Percentiles rank a stretch among this genome's conserved stretches.
These are phyloP conservation scores for Trematomus bernacchii DNA, from an alignment of 2,797 vertebrate species.

Conservation along the genomic window DNA sequence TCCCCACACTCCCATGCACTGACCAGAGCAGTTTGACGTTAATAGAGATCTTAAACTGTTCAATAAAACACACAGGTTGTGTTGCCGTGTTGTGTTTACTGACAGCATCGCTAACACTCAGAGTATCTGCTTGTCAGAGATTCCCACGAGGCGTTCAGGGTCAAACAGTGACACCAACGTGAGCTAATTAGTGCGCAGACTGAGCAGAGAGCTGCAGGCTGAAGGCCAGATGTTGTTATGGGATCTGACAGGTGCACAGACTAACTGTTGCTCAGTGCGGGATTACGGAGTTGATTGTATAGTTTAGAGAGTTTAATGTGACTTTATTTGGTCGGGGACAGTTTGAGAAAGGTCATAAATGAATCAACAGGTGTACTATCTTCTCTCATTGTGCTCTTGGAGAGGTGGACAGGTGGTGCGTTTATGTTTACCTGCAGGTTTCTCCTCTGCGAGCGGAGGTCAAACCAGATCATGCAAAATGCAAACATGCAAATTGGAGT, in stretches of 20 bases:
- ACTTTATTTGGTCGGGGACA: too few species aligned
- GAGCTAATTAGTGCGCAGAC: conserved; percentile 20
- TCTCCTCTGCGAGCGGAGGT: too few species aligned
- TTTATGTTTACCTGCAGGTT: neutral
- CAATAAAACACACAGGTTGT: neutral
- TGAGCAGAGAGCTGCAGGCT: neutral
- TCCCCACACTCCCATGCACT: neutral
- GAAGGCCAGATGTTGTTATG: conserved; percentile 52
- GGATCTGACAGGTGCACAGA: conserved; percentile 33
- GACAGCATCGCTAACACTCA: too few species aligned
- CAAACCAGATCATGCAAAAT: neutral
- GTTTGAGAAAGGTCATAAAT: too few species aligned
- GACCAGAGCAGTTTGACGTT: neutral
- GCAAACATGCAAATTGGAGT: neutral
- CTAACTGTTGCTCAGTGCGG: neutral
- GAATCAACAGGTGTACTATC: too few species aligned
- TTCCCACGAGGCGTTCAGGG: conserved; percentile 34
- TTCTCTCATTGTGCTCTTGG: neutral
- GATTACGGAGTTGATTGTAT: neutral
- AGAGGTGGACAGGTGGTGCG: neutral
- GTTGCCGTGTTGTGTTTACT: too few species aligned
- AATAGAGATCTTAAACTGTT: neutral
- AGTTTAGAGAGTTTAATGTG: too few species aligned
- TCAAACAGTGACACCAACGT: conserved; percentile 3
- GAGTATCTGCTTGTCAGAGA: conserved; percentile 9